Percentiles rank a stretch among this genome's conserved stretches.
phyloP scores from a whole-genome alignment of 1,140 invertebrate genomes.

The Laupala kohalensis region DNA sequence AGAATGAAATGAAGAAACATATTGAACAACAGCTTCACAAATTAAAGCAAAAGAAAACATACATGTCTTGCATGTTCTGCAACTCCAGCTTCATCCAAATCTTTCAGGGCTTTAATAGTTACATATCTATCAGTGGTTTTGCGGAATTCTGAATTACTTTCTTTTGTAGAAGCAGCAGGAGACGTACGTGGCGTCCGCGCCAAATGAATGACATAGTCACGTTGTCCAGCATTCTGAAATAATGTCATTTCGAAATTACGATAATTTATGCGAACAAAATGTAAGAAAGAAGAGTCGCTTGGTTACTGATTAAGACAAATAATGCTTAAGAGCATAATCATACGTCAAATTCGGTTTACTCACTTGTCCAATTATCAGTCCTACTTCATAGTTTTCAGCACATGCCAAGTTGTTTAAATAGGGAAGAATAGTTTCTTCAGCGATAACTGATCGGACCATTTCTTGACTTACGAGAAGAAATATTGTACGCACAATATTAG shows the following conservation, averaged over 20 bases:
- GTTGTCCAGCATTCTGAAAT: slow-evolving; percentile 41
- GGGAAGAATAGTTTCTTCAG: background rate
- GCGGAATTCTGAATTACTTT: slow-evolving; percentile 18
- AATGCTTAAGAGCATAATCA: too few species aligned
- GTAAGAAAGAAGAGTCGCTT: background rate
- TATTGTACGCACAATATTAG: too few species aligned
- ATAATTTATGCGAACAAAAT: background rate
- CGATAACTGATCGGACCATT: background rate
- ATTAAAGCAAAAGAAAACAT: slow-evolving; percentile 3
- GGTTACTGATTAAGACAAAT: background rate
- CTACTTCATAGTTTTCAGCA: background rate
- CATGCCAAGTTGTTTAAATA: background rate
- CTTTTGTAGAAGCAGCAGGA: slow-evolving; percentile 29
- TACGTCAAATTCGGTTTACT: background rate
- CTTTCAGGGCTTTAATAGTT: slow-evolving; percentile 21
- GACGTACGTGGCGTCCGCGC: slow-evolving; percentile 50
- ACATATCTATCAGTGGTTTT: slow-evolving; percentile 18
- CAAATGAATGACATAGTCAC: slow-evolving; percentile 58
- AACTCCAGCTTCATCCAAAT: slow-evolving; percentile 44
- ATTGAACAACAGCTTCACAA: background rate
- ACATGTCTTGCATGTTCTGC: slow-evolving; percentile 55
- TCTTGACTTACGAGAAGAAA: too few species aligned
- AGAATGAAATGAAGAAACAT: background rate
- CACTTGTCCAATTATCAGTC: background rate
- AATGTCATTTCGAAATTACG: slow-evolving; percentile 10